A percentile compares a stretch with the other conserved stretches of the same genome.
phyloP scores from a whole-genome alignment of 2,113 vertebrate species.

The Marmota monax region DNA sequence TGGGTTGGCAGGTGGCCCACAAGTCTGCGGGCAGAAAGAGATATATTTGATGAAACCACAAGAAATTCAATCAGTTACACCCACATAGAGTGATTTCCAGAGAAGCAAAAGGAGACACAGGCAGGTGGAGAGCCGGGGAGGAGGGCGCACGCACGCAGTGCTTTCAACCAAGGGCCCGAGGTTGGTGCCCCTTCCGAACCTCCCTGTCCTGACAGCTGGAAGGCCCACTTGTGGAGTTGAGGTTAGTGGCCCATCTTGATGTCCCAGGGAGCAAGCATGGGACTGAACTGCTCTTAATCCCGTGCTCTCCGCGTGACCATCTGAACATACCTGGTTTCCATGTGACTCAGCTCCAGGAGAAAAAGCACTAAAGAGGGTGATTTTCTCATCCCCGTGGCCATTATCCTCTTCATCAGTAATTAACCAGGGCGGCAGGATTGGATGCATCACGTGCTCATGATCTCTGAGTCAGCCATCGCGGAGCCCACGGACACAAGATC shows the following conservation, averaged over 20 bases:
- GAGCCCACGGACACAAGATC: not conserved
- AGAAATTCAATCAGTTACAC: not conserved
- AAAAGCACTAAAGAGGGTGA: not conserved
- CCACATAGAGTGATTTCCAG: not conserved
- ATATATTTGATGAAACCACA: not conserved
- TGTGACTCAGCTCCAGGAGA: not conserved
- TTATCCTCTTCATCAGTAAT: constrained; percentile 51
- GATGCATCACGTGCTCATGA: not conserved
- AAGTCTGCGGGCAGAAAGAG: not conserved
- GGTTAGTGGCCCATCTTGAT: fast-evolving
- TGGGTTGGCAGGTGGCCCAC: not conserved
- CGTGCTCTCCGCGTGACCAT: not conserved
- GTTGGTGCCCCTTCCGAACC: fast-evolving
- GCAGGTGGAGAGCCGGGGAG: not conserved
- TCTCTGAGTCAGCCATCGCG: not conserved
- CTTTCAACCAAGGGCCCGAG: not conserved
- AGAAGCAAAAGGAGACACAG: not conserved
- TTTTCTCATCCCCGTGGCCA: constrained; percentile 18
- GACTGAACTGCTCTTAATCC: not conserved
- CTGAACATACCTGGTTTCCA: not conserved
- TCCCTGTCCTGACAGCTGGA: not conserved
- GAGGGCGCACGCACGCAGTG: not conserved
- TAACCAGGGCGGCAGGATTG: constrained; percentile 19
- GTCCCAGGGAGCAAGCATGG: not conserved
- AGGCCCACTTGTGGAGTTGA: not conserved